phyloP scores from a whole-genome alignment of 2,113 vertebrate species.

The Cettia cetti region DNA sequence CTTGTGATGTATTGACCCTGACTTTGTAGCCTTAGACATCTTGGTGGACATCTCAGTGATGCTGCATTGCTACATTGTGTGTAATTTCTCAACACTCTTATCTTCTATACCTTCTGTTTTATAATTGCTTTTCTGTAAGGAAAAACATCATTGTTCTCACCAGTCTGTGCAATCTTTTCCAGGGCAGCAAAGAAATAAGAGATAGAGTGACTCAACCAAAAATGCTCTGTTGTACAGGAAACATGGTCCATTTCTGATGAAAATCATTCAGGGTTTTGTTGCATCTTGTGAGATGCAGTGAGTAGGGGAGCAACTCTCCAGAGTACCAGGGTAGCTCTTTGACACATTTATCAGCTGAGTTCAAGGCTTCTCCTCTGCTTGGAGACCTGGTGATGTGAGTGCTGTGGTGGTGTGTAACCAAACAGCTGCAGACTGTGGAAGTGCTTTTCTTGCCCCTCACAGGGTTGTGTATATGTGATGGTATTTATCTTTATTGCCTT shows the following conservation, averaged over 20 bases:
- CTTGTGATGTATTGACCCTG: background rate
- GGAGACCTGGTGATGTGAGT: background rate
- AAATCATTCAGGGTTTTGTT: background rate
- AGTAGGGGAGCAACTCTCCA: background rate
- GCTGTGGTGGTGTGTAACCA: background rate
- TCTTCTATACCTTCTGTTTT: background rate
- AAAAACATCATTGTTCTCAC: background rate
- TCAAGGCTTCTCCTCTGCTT: background rate
- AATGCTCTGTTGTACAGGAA: background rate
- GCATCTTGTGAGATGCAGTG: background rate
- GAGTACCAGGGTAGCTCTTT: background rate
- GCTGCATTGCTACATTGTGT: background rate
- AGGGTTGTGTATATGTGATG: background rate
- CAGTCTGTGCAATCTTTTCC: background rate
- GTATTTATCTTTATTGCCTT: background rate
- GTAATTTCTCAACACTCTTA: background rate
- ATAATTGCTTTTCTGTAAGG: background rate
- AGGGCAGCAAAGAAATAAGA: background rate
- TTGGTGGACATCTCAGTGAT: background rate
- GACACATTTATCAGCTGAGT: accelerated
- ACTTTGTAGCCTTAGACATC: background rate
- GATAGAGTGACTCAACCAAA: background rate
- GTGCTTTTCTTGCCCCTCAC: background rate
- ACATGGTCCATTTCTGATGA: background rate
- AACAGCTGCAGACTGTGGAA: background rate